Evolutionary conservation across 2,797 vertebrate genomes (phyloP), one percentile per base, ranked within the genome.

Genomic region (Coreius guichenoti): DNA sequence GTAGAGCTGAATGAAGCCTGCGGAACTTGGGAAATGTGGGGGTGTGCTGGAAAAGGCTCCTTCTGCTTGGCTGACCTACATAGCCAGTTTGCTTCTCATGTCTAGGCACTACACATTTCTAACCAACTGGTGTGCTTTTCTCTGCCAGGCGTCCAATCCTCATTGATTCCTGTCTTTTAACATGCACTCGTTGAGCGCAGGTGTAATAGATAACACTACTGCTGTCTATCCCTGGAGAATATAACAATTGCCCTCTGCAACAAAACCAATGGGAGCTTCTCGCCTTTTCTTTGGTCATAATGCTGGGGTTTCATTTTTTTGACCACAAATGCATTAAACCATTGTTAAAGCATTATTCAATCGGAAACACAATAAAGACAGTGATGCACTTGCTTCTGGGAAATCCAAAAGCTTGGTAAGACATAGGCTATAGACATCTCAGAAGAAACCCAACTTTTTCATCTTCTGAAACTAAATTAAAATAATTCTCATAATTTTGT

Each of bases 11-110:
- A 91, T 89, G 87, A 80, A 89, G 84, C 80, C 81, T 78, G 76
- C 51, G 86, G 86, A 94, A 93, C 89, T 87, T 91, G 92, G 92
- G 88, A 94, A 94, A 94, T 92, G 94, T 93, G 94, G 94, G 94
- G 94, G 94, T 91, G 94, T 94, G 90, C 69, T 92, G 89, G 93
- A 92, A 90, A 94, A 92, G 89, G 87, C 90, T 94, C 93, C 93
- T 95, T 95, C 94, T 94, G 94, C 94, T 93, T 95, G 94, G 94
- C 94, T 96, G 95, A 96, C 95, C 95, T 96, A 96, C 92, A 96
- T 95, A 95, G 93, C 91, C 93, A 94, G 95, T 94, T 95, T 95
- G 92, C 92, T 91, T 95, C 93, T 95, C 94, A 94, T 93, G 85
- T 95, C 93, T 93, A 91, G 91, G 91, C 92, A 89, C 88, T 83